Evolutionary conservation across 1,140 invertebrate genomes (phyloP).

Genomic region (Drosophila kepulauana): DNA sequence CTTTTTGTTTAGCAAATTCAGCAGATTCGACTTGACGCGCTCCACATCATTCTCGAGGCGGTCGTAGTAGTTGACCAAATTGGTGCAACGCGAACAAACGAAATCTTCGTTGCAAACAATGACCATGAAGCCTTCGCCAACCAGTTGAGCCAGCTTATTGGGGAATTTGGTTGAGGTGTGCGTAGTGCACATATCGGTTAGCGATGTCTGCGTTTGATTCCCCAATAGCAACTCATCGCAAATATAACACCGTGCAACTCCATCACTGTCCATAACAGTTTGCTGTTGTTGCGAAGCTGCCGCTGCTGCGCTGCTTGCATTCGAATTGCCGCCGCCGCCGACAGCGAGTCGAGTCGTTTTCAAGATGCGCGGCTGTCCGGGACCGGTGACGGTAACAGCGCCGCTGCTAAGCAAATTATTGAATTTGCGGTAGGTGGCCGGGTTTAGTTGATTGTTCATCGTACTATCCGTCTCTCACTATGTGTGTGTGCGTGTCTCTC

Average conservation of each 20-base stretch:
- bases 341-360: conserved; percentile 71
- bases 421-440: conserved; percentile 82
- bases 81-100: conserved; percentile 83
- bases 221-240: conserved; percentile 71
- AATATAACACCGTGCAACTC: conserved; percentile 73
- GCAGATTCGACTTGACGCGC: conserved; percentile 77
- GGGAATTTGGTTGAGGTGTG: conserved; percentile 82
- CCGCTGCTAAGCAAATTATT: conserved; percentile 84
- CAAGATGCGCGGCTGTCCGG: conserved; percentile 78
- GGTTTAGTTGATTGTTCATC: conserved; percentile 82
- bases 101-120: conserved; percentile 83
- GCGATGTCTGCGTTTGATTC: conserved; percentile 61
- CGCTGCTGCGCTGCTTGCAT: conserved; percentile 16
- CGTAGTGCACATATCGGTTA: conserved; percentile 79
- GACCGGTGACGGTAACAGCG: conserved; percentile 82
- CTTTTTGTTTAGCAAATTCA: conserved; percentile 83
- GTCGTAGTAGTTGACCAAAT: conserved; percentile 83
- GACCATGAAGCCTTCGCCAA: conserved; percentile 83
- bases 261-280: conserved; percentile 55
- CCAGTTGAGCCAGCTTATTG: conserved; percentile 82
- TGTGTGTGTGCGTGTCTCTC: conserved; percentile 33
- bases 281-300: conserved; percentile 47
- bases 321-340: conserved; percentile 45
- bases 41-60: conserved; percentile 83
- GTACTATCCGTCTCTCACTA: conserved; percentile 26